Percentiles rank a stretch among this genome's conserved stretches.
Conservation (phyloP, 1,140 invertebrate species). For the Panulirus ornatus region DNA sequence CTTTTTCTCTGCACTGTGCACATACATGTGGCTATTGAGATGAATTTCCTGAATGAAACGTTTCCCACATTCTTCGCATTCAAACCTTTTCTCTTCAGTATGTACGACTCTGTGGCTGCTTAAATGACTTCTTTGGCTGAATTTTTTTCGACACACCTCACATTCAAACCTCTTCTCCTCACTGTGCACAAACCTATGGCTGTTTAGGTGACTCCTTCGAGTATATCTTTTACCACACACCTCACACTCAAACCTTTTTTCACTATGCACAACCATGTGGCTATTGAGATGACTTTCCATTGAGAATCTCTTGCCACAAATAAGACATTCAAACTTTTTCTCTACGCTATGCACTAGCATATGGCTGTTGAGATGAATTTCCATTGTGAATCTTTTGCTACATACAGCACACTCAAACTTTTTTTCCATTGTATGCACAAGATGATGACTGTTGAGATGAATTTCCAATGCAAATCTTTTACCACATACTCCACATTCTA, state of each 20-base stretch:
- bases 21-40: constrained; percentile 55
- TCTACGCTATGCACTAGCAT: constrained; percentile 78
- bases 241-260: constrained; percentile 77
- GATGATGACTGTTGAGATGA: constrained; percentile 52
- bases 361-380: constrained; percentile 75
- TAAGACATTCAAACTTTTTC: constrained; percentile 76
- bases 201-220: constrained; percentile 77
- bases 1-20: constrained; percentile 59
- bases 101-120: constrained; percentile 62
- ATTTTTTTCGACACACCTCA: constrained; percentile 45
- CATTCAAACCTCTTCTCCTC: constrained; percentile 64
- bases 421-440: constrained; percentile 57
- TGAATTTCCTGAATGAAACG: constrained; percentile 51
- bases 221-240: constrained; percentile 77
- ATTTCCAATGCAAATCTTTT: constrained; percentile 62
- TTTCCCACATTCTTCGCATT: constrained; percentile 57
- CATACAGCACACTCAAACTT: constrained; percentile 75
- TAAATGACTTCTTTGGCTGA: constrained; percentile 52
- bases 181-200: constrained; percentile 64
- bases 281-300: constrained; percentile 76
- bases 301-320: constrained; percentile 78
- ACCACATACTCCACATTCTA: constrained; percentile 47
- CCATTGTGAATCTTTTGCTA: constrained; percentile 73
- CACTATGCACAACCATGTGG: constrained; percentile 76
- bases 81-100: constrained; percentile 56